A percentile compares a stretch with the other conserved stretches of the same genome.
Evolutionary conservation across 2,888 invertebrate species (phyloP).

Genomic region (Brachynemurus nebulosus): DNA sequence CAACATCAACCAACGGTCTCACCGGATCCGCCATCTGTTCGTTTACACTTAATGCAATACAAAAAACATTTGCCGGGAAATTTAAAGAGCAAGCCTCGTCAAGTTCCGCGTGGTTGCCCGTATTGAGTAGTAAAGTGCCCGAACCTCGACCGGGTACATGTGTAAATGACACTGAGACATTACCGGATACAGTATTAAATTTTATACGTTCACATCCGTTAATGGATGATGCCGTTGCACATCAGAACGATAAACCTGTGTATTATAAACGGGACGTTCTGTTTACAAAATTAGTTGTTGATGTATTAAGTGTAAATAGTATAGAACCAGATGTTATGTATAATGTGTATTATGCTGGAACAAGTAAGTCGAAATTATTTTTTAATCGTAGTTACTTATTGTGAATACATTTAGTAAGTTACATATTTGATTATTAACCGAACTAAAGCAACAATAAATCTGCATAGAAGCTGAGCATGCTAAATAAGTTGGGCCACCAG

Average conservation of each 20-base stretch:
- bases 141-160: slow-evolving; percentile 51
- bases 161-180: slow-evolving; percentile 47
- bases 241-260: slow-evolving; percentile 45
- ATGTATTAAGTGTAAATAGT: slow-evolving; percentile 41
- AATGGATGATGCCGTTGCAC: slow-evolving; percentile 55
- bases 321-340: slow-evolving; percentile 37
- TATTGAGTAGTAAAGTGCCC: slow-evolving; percentile 46
- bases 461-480: no score
- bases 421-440: no score
- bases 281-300: slow-evolving; percentile 46
- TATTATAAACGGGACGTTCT: slow-evolving; percentile 47
- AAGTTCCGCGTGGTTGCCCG: slow-evolving; percentile 53
- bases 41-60: slow-evolving; percentile 48
- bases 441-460: no score
- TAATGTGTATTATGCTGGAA: slow-evolving; percentile 45
- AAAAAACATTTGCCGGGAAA: slow-evolving; percentile 49
- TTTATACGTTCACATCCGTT: slow-evolving; percentile 59
- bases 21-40: slow-evolving; percentile 58
- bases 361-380: slow-evolving; percentile 45
- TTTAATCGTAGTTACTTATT: no score
- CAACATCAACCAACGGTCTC: slow-evolving; percentile 51
- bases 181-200: slow-evolving; percentile 50
- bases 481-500: no score
- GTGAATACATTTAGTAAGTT: no score
- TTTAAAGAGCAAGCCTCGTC: slow-evolving; percentile 58